Evolutionary conservation across 2,888 invertebrate genomes (phyloP).

Genomic region (Sphaerolaimus hirsutus): DNA sequence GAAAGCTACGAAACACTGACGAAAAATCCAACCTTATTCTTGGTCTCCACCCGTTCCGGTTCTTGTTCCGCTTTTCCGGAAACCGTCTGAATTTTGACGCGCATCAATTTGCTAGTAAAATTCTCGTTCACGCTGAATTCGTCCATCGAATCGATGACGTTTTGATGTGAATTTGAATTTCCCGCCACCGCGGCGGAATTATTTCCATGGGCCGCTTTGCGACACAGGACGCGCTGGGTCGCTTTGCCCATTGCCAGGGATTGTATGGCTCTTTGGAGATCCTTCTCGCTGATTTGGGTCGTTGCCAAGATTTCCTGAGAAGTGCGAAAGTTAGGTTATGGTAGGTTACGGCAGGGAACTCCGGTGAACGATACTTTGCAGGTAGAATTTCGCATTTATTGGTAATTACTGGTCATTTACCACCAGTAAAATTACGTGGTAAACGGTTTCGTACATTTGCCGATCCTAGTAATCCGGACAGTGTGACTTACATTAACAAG

Average conservation of each 20-base stretch:
- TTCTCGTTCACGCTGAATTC: conserved; percentile 82
- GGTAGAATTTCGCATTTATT: too few species aligned
- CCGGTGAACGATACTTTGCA: too few species aligned
- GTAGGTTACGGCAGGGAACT: too few species aligned
- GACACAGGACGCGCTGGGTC: conserved; percentile 56
- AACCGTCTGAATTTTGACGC: conserved; percentile 39
- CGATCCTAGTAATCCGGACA: too few species aligned
- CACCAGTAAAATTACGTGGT: too few species aligned
- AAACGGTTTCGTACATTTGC: too few species aligned
- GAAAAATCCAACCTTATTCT: too few species aligned
- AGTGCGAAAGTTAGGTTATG: too few species aligned
- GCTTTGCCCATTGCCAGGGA: conserved; percentile 93
- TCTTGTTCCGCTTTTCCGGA: conserved; percentile 47
- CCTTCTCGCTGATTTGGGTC: conserved; percentile 93
- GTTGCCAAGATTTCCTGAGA: conserved; percentile 66
- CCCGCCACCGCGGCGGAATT: not conserved
- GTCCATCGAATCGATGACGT: conserved; percentile 41
- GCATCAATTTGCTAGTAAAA: conserved; percentile 84
- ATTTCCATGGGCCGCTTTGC: conserved; percentile 6
- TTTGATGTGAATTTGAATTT: conserved; percentile 37
- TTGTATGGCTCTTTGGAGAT: conserved; percentile 78
- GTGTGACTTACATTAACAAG: too few species aligned
- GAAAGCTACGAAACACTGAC: too few species aligned
- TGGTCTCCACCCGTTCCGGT: conserved; percentile 90
- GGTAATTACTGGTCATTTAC: too few species aligned